These are phyloP conservation scores for Metridium senile DNA, from an alignment of 92 coral and sea anemone species.

Conservation along the genomic window DNA sequence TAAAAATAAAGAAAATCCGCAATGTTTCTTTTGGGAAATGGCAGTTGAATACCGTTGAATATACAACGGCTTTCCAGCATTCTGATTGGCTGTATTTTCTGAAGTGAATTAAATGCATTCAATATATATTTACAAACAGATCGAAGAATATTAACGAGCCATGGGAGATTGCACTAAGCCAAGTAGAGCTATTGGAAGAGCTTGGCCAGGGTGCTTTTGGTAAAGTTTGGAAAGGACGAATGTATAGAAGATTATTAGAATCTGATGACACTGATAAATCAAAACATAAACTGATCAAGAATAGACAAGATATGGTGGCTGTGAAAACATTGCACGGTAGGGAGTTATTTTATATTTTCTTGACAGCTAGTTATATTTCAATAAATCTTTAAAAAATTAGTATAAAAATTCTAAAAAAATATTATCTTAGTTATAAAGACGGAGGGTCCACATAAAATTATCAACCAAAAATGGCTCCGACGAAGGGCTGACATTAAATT, in stretches of 20 bases:
- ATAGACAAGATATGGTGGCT: not conserved
- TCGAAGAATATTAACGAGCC: not conserved
- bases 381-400: not conserved
- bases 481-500: too few species aligned
- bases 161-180: not conserved
- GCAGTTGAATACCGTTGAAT: too few species aligned
- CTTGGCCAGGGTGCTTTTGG: slow-evolving; percentile 3
- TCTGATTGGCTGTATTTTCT: not conserved
- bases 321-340: not conserved
- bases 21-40: too few species aligned
- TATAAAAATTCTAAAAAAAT: too few species aligned
- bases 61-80: too few species aligned
- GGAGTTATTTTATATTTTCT: not conserved
- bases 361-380: not conserved
- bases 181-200: not conserved
- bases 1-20: too few species aligned
- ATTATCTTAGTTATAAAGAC: too few species aligned
- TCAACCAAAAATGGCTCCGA: too few species aligned
- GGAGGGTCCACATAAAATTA: too few species aligned
- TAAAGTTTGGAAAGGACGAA: not conserved
- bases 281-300: not conserved
- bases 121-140: not conserved
- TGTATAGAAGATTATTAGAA: not conserved
- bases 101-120: not conserved
- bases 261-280: not conserved